Evolutionary conservation across 2,888 invertebrate genomes (phyloP), one percentile per base, ranked within the genome.

Genomic region (Polydrusus cervinus): DNA sequence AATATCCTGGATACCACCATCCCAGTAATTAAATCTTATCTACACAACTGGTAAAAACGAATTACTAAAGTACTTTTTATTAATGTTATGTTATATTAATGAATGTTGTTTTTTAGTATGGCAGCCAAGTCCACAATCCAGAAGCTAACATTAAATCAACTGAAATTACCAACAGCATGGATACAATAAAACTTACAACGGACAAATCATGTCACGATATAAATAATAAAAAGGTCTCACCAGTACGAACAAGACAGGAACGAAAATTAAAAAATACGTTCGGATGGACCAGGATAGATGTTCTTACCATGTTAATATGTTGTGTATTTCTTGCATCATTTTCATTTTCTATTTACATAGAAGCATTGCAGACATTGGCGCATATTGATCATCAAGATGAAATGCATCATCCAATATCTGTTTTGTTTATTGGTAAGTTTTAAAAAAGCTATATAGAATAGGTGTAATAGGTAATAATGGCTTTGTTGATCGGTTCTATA

Each of bases 241-340:
- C 53, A 34, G 7, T 30, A 2, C 14, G 55, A 34, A 74, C 60
- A 14, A 77, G 68, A 20, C 74, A 86, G 5, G 94, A 93, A 80
- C 88, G 88, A 45, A 89, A 89, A 78, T 89, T 96, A 73, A 92
- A 93, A 76, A 97, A 96, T 86, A 97, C 97, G 0, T 97, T 97
- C 82, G 97, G 97, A 9, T 97, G 97, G 97, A 94, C 96, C 3
- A 91, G 97, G 78, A 94, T 96, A 66, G 96, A 97, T 82, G 93
- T 97, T n/a, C 89, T 96, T 8, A 93, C 94, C 51, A 92, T 95
- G 88, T 87, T 96, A 53, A 92, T 94, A 3, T 94, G 94, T 65
- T 94, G 94, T 85, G 93, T 95, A 49, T 93, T 96, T 80, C 90
- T 96, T 77, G 93, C 93, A 0, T 95, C 97, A 0, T 90, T 97